Evolutionary conservation across 2,113 vertebrate species (phyloP).

Genomic region (Poeciliopsis prolifica): DNA sequence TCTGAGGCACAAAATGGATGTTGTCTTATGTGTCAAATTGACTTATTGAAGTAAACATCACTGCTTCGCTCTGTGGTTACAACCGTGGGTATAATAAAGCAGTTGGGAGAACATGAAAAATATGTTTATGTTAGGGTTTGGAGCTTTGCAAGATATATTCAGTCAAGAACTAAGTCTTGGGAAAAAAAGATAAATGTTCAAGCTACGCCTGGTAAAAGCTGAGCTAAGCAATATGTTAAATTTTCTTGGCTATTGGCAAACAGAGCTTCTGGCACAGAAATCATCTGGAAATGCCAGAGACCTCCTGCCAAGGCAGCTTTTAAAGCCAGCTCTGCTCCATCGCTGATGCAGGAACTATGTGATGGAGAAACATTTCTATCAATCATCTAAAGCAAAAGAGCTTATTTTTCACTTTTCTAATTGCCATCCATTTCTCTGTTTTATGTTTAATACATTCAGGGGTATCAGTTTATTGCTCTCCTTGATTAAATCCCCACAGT

Average conservation of each 20-base stretch:
- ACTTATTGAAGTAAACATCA: conserved; percentile 6
- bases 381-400: conserved; percentile 26
- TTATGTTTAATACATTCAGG: conserved; percentile 16
- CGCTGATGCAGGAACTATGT: conserved; percentile 56
- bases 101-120: not conserved
- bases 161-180: conserved; percentile 38
- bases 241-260: conserved; percentile 35
- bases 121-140: not conserved
- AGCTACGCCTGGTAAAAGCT: conserved; percentile 40
- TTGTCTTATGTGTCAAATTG: not conserved
- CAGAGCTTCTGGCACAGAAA: conserved; percentile 27
- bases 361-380: conserved; percentile 51
- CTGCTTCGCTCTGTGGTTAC: not conserved
- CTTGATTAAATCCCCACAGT: conserved; percentile 45
- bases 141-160: not conserved
- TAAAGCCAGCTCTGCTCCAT: conserved; percentile 45
- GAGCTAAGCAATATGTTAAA: conserved; percentile 36
- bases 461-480: conserved; percentile 54
- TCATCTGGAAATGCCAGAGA: conserved; percentile 38
- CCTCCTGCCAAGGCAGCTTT: conserved; percentile 52
- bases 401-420: conserved; percentile 31
- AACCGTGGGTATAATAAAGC: not conserved
- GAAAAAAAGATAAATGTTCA: conserved; percentile 11
- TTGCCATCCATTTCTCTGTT: conserved; percentile 23
- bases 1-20: not conserved